Base-by-base conservation (phyloP, 2,888 invertebrate species). In the Phalera bucephala region DNA sequence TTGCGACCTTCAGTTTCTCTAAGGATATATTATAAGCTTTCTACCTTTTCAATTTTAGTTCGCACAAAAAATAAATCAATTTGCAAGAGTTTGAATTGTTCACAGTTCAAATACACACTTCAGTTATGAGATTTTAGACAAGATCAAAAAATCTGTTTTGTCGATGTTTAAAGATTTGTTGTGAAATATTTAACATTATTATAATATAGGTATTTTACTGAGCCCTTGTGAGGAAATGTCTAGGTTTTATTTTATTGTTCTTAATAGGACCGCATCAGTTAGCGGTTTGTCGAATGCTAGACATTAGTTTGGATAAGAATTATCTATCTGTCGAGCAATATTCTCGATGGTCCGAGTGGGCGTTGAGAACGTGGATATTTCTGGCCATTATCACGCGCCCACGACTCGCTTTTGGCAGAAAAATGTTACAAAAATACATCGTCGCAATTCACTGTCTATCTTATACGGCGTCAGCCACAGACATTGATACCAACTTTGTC, bases 321-420 rank as follows among this genome's bases (percentile, higher is more conserved):
- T 67, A 74, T 74, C 72, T 80, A 73, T 80, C 68, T 70, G 62
- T 71, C 3, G 5, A 14, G 66, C 71, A 76, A 80, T 79, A 77
- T 80, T 79, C 71, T 77, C 59, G 72, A 78, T 78, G 63, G 69
- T 55, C 56, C 46, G 63, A 60, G 82, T 80, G 80, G 84, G 86
- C 73, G 84, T 57, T 45, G 60, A 72, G 74, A 80, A 69, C 80
- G 80, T 76, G 70, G 71, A 78, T 86, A 85, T 86, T 87, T 83
- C 64, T 76, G 75, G 72, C 67, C 69, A 79, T 83, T 81, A 81
- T 82, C 80, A 73, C 69, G 77, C 83, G 62, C 84, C 84, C 77
- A 83, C 84, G 76, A 71, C 52, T 38, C 61, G 74, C 74, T 77
- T 81, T 82, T 80, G 78, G 80, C 80, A 80, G 79, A 82, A 83